Base-by-base conservation (phyloP, 2,797 vertebrate genomes). In the Liasis olivaceus region DNA sequence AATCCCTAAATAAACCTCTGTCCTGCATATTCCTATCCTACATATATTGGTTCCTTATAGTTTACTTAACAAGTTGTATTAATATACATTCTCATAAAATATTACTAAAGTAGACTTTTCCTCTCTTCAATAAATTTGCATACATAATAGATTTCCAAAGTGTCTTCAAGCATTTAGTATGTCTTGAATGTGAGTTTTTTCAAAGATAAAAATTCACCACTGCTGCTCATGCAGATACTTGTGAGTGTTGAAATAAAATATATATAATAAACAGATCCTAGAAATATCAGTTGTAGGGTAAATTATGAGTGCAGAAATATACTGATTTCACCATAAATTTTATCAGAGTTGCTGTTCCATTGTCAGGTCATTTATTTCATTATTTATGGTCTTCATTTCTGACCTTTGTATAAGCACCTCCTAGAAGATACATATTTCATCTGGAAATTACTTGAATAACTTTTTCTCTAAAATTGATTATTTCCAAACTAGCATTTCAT, bases 271-370 rank as follows among this genome's bases (percentile, higher is more conserved):
- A 3, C 12, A 3, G 59, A 4, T 93, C 36, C 87, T 2, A 2
- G 14, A 90, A 90, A 42, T n/a, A 91, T 89, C 84, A 81, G 42
- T 69, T 93, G 15, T 90, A 86, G 64, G 94, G 20, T 92, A 17
- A 36, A 60, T 17, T 94, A 90, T 90, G 7, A 77, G 60, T 47
- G 0, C 2, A 64, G 88, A 47, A 87, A 62, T 91, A 64, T 28
- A 91, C 22, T 88, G 89, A 86, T 64, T 91, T 93, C 17, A 66
- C 89, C 54, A 47, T 93, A 93, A 93, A 91, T 93, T 91, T 93
- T 91, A 86, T 88, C 85, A 66, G 86, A 93, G 69, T 93, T 93
- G 92, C 69, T 91, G 69, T 91, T 69, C 59, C 63, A 24, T 0
- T 77, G 42, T 58, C 85, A 42, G 1, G 0, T 1, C 62, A 54